A percentile compares a stretch with the other conserved stretches of the same genome.
Evolutionary conservation across 2,113 vertebrate species (phyloP).

Genomic region (Cranoglanis bouderius): DNA sequence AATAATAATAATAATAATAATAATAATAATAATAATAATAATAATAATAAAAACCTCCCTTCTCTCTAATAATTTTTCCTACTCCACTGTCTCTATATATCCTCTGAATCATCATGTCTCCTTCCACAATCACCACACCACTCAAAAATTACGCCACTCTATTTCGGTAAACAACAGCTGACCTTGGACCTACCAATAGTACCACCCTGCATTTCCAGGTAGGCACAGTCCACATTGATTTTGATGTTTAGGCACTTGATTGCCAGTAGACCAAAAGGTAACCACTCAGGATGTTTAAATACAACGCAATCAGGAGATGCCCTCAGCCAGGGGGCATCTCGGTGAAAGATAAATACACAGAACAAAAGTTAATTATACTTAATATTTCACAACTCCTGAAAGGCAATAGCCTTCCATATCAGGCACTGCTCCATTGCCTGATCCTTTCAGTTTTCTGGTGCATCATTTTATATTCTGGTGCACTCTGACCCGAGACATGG

Average conservation of each 20-base stretch:
- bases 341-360: background rate
- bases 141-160: background rate
- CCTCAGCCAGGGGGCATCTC: background rate
- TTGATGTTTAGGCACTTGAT: background rate
- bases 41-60: too few relatives aligned
- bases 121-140: background rate
- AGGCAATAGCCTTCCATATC: background rate
- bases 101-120: background rate
- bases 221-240: background rate
- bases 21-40: too few relatives aligned
- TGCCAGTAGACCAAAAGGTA: background rate
- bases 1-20: too few relatives aligned
- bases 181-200: background rate
- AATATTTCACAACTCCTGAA: background rate
- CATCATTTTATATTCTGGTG: background rate
- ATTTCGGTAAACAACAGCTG: background rate
- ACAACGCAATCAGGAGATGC: background rate
- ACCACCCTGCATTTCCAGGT: background rate
- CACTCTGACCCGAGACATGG: background rate
- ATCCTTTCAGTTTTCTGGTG: background rate
- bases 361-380: background rate
- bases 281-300: background rate
- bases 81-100: background rate
- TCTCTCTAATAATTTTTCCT: background rate
- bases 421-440: background rate